phyloP scores from a whole-genome alignment of 1,140 invertebrate species.

The Drosophila pandora region DNA sequence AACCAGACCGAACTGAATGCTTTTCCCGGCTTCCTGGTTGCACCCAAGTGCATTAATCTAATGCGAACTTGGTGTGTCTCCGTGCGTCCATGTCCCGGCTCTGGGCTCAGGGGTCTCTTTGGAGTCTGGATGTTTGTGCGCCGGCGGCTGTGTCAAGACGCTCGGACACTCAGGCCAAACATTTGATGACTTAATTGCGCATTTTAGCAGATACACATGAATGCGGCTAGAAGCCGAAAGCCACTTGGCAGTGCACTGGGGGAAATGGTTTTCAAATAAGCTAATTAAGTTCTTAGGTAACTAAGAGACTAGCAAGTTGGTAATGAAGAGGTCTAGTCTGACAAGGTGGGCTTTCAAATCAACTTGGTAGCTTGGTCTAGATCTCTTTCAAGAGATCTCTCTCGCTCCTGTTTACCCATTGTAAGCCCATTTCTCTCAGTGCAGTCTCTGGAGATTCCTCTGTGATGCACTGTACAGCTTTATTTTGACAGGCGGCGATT shows the following conservation, averaged over 20 bases:
- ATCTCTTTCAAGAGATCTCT: too few species aligned
- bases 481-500: constrained; percentile 78
- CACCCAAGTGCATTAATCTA: constrained; percentile 72
- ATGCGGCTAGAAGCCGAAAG: constrained; percentile 30
- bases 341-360: too few species aligned
- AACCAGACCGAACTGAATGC: constrained; percentile 17
- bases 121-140: constrained; percentile 1
- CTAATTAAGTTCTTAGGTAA: too few species aligned
- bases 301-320: not conserved
- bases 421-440: not conserved
- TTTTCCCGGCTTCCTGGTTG: constrained; percentile 47
- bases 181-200: constrained; percentile 79
- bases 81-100: not conserved
- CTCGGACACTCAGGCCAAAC: constrained; percentile 63
- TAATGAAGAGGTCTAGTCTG: too few species aligned
- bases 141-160: constrained; percentile 44
- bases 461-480: constrained; percentile 44
- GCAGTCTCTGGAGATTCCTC: constrained; percentile 12
- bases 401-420: too few species aligned
- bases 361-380: too few species aligned
- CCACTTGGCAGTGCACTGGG: constrained; percentile 17
- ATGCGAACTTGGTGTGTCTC: constrained; percentile 43
- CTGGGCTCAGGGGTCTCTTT: not conserved
- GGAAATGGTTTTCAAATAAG: constrained; percentile 7
- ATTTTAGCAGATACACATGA: constrained; percentile 68